phyloP scores from a whole-genome alignment of 2,113 vertebrate species.

The Gallinago paraguaiae region DNA sequence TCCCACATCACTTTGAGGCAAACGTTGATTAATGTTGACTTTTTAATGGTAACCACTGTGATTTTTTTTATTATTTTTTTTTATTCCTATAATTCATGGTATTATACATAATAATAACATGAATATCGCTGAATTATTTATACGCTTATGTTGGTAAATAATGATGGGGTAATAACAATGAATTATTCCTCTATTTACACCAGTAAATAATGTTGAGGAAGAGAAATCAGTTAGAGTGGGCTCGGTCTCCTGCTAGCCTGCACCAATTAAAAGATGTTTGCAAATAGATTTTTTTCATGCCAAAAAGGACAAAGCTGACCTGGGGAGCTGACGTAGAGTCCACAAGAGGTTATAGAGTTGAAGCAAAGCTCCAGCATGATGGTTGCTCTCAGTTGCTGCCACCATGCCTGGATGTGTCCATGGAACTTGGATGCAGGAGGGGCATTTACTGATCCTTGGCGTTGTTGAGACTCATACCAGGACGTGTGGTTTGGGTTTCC shows the following conservation, averaged over 20 bases:
- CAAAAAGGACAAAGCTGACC: not conserved
- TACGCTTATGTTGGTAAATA: constrained; percentile 51
- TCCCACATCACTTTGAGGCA: not conserved
- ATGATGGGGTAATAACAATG: constrained; percentile 43
- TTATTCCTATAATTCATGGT: constrained; percentile 29
- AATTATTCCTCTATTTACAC: constrained; percentile 48
- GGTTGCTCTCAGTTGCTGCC: not conserved
- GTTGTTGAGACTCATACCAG: not conserved
- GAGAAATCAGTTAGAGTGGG: not conserved
- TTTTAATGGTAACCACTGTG: constrained; percentile 35
- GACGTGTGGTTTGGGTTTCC: not conserved
- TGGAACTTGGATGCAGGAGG: not conserved
- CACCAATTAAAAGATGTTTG: constrained; percentile 15
- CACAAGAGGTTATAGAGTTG: not conserved
- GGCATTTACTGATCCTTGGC: not conserved
- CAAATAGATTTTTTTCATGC: not conserved
- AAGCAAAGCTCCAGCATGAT: not conserved
- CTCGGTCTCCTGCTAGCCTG: not conserved
- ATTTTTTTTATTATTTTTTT: not conserved
- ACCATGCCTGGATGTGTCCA: not conserved
- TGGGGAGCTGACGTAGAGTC: not conserved
- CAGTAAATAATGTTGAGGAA: constrained; percentile 36
- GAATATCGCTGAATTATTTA: constrained; percentile 55
- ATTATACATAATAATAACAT: constrained; percentile 30
- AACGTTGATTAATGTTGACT: constrained; percentile 47